Percentiles rank a stretch among this genome's conserved stretches.
Evolutionary conservation across 2,888 invertebrate genomes (phyloP).

Genomic region (Drosophila quinaria): DNA sequence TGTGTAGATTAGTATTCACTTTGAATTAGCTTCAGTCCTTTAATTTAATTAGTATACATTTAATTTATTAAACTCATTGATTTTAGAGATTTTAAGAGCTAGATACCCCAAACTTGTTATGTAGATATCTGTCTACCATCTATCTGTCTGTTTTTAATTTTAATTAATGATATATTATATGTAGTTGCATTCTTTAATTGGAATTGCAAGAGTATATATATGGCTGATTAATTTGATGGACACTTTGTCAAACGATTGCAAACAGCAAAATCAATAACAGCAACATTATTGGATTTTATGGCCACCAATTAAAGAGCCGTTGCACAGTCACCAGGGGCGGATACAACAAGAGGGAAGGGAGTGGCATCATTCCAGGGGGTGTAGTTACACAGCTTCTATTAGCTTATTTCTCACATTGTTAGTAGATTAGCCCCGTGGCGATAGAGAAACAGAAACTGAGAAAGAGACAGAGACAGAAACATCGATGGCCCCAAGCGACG

Average conservation of each 20-base stretch:
- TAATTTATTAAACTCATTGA: too few species aligned
- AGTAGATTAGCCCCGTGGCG: constrained; percentile 50
- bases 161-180: neutral
- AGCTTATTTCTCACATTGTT: constrained; percentile 60
- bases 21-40: too few species aligned
- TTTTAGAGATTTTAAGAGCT: too few species aligned
- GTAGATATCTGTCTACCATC: too few species aligned
- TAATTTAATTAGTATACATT: too few species aligned
- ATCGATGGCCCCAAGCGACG: constrained; percentile 44
- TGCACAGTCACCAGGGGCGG: constrained; percentile 6
- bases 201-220: neutral
- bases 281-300: constrained; percentile 50
- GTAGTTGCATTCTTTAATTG: neutral
- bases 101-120: too few species aligned
- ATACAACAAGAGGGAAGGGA: neutral
- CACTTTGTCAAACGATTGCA: neutral
- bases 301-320: constrained; percentile 46
- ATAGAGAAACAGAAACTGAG: too few species aligned
- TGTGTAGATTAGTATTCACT: too few species aligned
- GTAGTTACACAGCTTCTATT: constrained; percentile 18
- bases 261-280: constrained; percentile 49
- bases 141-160: neutral
- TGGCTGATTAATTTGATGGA: constrained; percentile 10
- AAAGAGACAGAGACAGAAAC: neutral
- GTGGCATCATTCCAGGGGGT: neutral